A percentile compares a stretch with the other conserved stretches of the same genome.
phyloP scores from a whole-genome alignment of 1,140 invertebrate species.

The Anthonomus grandis region DNA sequence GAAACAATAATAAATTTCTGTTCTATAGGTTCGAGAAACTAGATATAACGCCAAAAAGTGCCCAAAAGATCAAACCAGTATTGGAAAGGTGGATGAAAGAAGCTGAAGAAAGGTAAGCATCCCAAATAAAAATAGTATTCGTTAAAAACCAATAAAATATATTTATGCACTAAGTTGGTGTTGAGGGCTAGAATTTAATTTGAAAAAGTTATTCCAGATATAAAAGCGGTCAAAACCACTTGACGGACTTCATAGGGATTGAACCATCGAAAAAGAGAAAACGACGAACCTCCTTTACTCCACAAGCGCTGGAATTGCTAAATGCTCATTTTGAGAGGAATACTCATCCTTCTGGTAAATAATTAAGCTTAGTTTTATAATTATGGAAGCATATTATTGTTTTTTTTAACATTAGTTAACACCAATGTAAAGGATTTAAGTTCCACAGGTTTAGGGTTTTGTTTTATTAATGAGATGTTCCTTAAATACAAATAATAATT shows the following conservation, averaged over 20 bases:
- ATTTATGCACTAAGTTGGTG: background rate
- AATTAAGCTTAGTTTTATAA: no score
- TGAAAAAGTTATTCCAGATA: constrained; percentile 62
- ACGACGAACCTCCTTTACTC: constrained; percentile 93
- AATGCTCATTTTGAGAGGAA: constrained; percentile 95
- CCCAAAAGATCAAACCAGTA: constrained; percentile 98
- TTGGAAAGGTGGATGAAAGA: constrained; percentile 98
- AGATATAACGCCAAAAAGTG: constrained; percentile 98
- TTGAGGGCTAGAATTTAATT: constrained; percentile 3
- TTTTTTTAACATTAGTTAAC: no score
- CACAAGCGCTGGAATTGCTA: constrained; percentile 89
- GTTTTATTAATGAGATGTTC: no score
- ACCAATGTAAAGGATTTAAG: no score
- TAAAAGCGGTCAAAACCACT: constrained; percentile 85
- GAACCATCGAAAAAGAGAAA: constrained; percentile 96
- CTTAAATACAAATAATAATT: no score
- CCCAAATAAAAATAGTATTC: background rate
- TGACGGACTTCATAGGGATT: constrained; percentile 93
- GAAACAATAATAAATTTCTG: no score
- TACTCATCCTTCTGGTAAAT: constrained; percentile 95
- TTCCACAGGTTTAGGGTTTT: no score
- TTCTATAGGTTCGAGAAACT: constrained; percentile 93
- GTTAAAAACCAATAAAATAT: background rate
- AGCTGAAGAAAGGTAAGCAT: constrained; percentile 84
- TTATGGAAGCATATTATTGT: no score